Evolutionary conservation across 2,888 invertebrate genomes (phyloP).

Genomic region (Odontocerum albicorne): DNA sequence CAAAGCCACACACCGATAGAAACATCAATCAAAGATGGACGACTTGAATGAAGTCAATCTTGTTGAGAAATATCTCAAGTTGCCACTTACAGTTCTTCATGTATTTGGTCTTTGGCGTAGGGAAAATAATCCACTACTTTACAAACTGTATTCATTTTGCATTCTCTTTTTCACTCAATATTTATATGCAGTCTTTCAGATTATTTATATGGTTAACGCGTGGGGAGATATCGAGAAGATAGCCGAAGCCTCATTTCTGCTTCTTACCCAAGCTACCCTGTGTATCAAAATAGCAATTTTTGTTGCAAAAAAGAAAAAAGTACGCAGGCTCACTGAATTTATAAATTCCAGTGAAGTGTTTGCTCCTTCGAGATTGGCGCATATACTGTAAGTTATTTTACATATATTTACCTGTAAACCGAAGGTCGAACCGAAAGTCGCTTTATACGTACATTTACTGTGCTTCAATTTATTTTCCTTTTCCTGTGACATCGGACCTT

Average conservation of each 20-base stretch:
- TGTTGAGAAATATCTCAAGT: constrained; percentile 23
- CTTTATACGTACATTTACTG: too few relatives aligned
- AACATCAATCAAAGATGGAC: too few relatives aligned
- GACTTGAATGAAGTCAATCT: constrained; percentile 6
- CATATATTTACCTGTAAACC: too few relatives aligned
- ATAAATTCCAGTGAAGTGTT: constrained; percentile 28
- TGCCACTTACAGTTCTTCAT: constrained; percentile 26
- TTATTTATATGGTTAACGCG: constrained; percentile 31
- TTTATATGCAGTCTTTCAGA: constrained; percentile 30
- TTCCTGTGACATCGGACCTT: too few relatives aligned
- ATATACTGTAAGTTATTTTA: constrained; percentile 14
- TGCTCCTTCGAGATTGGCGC: constrained; percentile 3
- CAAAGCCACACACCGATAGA: too few relatives aligned
- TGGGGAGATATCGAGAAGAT: constrained; percentile 35
- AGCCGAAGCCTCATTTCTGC: constrained; percentile 33
- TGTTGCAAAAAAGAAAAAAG: constrained; percentile 12
- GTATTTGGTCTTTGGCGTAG: constrained; percentile 31
- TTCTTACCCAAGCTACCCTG: constrained; percentile 32
- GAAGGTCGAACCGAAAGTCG: too few relatives aligned
- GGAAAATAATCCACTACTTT: constrained; percentile 7
- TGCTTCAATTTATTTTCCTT: too few relatives aligned
- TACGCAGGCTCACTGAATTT: constrained; percentile 8
- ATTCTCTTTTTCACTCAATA: constrained; percentile 32
- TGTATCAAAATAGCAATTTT: constrained; percentile 31
- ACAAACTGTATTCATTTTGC: constrained; percentile 15